A percentile compares a stretch with the other conserved stretches of the same genome.
These are phyloP conservation scores for Gallinago paraguaiae DNA, from an alignment of 2,113 vertebrate species.

Conservation along the genomic window DNA sequence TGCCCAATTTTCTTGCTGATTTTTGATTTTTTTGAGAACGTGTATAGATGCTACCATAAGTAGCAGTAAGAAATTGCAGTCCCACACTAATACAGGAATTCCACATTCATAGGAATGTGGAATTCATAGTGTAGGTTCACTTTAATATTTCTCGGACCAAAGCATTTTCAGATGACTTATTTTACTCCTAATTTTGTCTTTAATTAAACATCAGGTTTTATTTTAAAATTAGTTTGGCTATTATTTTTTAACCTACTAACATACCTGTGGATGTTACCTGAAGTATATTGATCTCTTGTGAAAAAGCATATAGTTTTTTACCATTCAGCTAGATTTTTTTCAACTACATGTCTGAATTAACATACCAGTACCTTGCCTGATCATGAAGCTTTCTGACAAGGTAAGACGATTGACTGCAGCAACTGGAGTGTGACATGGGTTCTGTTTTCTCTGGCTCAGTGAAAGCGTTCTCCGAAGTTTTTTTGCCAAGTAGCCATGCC, in stretches of 20 bases:
- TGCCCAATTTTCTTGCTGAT: fast-evolving
- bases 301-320: neutral
- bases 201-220: neutral
- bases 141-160: neutral
- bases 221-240: neutral
- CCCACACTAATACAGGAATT: fast-evolving
- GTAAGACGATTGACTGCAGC: neutral
- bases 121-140: neutral
- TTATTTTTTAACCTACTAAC: neutral
- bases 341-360: neutral
- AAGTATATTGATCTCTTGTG: neutral
- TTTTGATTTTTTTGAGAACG: neutral
- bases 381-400: neutral
- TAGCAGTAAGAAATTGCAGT: neutral
- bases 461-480: neutral
- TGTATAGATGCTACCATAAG: neutral
- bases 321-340: neutral
- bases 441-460: neutral
- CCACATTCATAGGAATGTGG: too few species aligned
- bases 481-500: neutral
- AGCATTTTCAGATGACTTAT: neutral
- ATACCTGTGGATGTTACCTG: fast-evolving
- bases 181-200: neutral
- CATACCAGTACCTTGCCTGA: fast-evolving
- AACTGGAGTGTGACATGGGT: neutral